Evolutionary conservation across 2,797 vertebrate genomes (phyloP), one percentile per base, ranked within the genome.

Genomic region (Danio jaintianensis): DNA sequence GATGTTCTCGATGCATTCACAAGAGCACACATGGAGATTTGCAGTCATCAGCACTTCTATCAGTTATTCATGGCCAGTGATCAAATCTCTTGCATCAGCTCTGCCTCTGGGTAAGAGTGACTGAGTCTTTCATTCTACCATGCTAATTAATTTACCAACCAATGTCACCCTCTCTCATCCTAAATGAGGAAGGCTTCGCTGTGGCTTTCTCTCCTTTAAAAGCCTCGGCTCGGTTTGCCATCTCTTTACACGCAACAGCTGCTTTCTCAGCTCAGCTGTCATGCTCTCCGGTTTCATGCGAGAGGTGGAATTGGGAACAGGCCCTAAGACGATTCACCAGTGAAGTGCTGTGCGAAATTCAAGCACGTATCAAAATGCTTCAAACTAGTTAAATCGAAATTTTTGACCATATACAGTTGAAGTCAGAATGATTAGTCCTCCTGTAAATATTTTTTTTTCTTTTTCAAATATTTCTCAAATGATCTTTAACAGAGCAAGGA

Each of bases 81-180:
- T 91, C 89, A 92, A 87, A 89, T 88, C 85, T 90, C 85, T 83
- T 77, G 81, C 70, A 70, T 71, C 78, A 83, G 83, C 82, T 86
- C 70, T 63, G 72, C 71, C 81, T 79, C 82, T 80, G 82, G 86
- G 11, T 86, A 84, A 83, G 84, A 85, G 15, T 61, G 71, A 38
- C 72, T 50, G 84, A 84, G 77, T 86, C 53, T 67, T 85, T 79
- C 75, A 82, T 87, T 87, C 86, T 63, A 87, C 86, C 71, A 66
- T 5, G 80, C 82, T 91, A 89, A 93, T 92, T 89, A 86, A 90
- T 86, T 84, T 70, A 86, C 71, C 86, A 86, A 7, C 72, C 68
- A 79, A 87, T 66, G 42, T 78, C 42, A 29, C 62, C 53, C 43
- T 47, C 10, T 48, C 4, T 53, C 16, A 73, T 76, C 52, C 85